Percentiles rank a stretch among this genome's conserved stretches.
Evolutionary conservation across 2,797 vertebrate genomes (phyloP).

Genomic region (Peromyscus attwateri): DNA sequence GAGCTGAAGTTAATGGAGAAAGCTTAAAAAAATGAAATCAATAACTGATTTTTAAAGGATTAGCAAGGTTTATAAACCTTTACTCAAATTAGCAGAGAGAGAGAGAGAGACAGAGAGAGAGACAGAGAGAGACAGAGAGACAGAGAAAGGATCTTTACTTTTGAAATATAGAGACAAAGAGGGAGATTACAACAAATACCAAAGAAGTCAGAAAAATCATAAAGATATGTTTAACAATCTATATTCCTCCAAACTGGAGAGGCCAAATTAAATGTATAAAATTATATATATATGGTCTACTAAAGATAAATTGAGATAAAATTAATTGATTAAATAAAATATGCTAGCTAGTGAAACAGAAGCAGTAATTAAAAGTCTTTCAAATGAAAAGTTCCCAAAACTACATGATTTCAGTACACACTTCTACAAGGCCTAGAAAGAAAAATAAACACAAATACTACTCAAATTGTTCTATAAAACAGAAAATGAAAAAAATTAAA

Average conservation of each 20-base stretch:
- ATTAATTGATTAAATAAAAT: neutral
- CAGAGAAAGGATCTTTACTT: neutral
- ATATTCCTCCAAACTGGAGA: neutral
- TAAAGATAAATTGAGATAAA: neutral
- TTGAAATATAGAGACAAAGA: no score
- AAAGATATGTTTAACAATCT: neutral
- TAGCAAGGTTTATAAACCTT: neutral
- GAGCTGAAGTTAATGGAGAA: neutral
- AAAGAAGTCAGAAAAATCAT: neutral
- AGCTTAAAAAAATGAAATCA: neutral
- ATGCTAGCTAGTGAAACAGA: neutral
- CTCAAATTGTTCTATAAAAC: neutral
- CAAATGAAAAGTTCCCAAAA: neutral
- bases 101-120: no score
- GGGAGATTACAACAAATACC: neutral
- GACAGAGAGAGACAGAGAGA: neutral
- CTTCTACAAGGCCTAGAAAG: neutral
- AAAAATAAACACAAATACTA: neutral
- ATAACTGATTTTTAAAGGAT: neutral
- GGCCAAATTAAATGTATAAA: neutral
- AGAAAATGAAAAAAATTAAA: neutral
- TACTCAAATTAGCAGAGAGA: neutral
- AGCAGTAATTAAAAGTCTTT: neutral
- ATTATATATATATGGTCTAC: neutral
- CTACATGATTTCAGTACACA: neutral